Evolutionary conservation across 2,888 invertebrate species (phyloP).

Genomic region (Carterocephalus palaemon): DNA sequence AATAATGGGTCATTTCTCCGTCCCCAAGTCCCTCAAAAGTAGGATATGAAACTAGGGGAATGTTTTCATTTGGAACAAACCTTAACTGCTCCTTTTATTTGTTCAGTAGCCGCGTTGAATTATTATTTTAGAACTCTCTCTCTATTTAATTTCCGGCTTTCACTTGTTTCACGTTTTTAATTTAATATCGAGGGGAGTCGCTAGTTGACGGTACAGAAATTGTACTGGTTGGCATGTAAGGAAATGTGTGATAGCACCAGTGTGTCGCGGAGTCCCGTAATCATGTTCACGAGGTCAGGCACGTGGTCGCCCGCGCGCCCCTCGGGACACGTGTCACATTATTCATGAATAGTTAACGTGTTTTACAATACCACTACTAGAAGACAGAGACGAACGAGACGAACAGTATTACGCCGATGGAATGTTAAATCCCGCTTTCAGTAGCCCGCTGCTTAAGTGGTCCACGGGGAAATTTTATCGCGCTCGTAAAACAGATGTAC

Average conservation of each 20-base stretch:
- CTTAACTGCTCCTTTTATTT: slow-evolving; percentile 22
- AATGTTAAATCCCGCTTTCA: slow-evolving; percentile 29
- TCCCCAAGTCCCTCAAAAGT: slow-evolving; percentile 13
- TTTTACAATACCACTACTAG: slow-evolving; percentile 28
- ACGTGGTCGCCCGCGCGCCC: slow-evolving; percentile 30
- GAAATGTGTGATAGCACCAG: slow-evolving; percentile 55
- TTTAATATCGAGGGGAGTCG: slow-evolving; percentile 32
- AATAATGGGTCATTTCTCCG: slow-evolving; percentile 28
- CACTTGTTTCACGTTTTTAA: slow-evolving; percentile 44
- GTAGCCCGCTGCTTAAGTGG: slow-evolving; percentile 4
- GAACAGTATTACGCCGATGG: slow-evolving; percentile 31
- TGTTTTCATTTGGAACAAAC: slow-evolving; percentile 22
- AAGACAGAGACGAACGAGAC: no score
- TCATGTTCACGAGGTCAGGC: slow-evolving; percentile 59
- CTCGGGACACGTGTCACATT: slow-evolving; percentile 52
- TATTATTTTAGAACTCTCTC: slow-evolving; percentile 17
- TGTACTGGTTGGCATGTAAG: slow-evolving; percentile 39
- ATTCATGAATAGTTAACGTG: slow-evolving; percentile 52
- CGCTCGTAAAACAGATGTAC: slow-evolving; percentile 6
- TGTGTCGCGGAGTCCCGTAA: slow-evolving; percentile 56
- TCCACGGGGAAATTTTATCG: slow-evolving; percentile 11
- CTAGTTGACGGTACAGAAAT: slow-evolving; percentile 39
- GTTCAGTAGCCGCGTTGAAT: slow-evolving; percentile 21
- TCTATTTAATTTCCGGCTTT: slow-evolving; percentile 50
- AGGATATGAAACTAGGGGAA: slow-evolving; percentile 16